Evolutionary conservation across 2,888 invertebrate genomes (phyloP), one percentile per base, ranked within the genome.

Genomic region (Cordilura impudica): DNA sequence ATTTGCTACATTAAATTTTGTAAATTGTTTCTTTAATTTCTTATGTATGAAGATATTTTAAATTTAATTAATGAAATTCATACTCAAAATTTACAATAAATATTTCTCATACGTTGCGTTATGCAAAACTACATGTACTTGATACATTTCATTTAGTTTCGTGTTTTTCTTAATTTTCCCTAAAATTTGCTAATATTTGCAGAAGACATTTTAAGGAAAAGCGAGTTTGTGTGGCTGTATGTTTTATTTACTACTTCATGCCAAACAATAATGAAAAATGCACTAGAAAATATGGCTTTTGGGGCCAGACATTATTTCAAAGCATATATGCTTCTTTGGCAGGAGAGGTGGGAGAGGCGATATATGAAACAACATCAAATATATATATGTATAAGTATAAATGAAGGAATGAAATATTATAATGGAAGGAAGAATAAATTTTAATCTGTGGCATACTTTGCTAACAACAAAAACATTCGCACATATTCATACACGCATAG

Each of bases 401-500:
- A 53, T 18, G 19, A 60, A 51, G 29, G 16, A 31, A 54, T 23
- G 54, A 53, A 45, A 26, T 7, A n/a, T 12, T 23, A 6, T 53
- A 53, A 21, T 29, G 35, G 43, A 61, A 35, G n/a, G 23, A 54
- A 35, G 54, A 31, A 31, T 21, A 49, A 18, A 21, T 54, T 49
- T 39, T 69, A 75, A 69, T 63, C 49, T 63, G 56, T 75, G 51
- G 56, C 54, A 61, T 56, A 67, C 29, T 56, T 67, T 67, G 19
- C 8, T 39, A 12, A 16, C 14, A 16, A 56, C 18, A 43, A 26
- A 67, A 8, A 54, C n/a, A 16, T 10, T 31, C 16, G 4, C 4
- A 54, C 6, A 49, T 19, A 56, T 26, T 19, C 7, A 51, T 19
- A 56, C 26, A 43, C 21, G 43, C 29, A 53, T 35, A 6, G 16